A percentile compares a stretch with the other conserved stretches of the same genome.
phyloP scores from a whole-genome alignment of 1,140 invertebrate species.

The Psix sp. region DNA sequence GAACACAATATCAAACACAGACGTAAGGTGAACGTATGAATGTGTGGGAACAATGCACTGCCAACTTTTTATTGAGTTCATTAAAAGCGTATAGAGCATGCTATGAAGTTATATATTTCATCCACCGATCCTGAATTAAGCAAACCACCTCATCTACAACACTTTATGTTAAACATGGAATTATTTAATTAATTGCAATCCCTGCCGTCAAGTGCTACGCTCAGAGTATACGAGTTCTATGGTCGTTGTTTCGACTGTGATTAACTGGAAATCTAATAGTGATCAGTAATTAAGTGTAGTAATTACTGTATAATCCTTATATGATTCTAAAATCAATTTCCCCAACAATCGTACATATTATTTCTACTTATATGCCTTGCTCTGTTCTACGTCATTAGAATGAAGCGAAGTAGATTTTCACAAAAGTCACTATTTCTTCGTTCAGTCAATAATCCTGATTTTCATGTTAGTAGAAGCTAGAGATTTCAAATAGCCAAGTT shows the following conservation, averaged over 20 bases:
- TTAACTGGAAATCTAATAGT: conserved; percentile 1
- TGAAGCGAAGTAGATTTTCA: too few species aligned
- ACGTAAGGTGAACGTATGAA: conserved; percentile 1
- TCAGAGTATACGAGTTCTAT: not conserved
- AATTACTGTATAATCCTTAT: conserved; percentile 1
- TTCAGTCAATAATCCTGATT: too few species aligned
- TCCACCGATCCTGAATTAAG: not conserved
- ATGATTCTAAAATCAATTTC: not conserved
- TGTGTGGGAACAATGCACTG: conserved; percentile 14
- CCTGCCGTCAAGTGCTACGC: not conserved
- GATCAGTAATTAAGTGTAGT: not conserved
- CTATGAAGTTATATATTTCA: conserved; percentile 14
- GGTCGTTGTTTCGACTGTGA: not conserved
- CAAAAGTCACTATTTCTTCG: too few species aligned
- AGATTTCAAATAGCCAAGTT: too few species aligned
- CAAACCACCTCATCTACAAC: not conserved
- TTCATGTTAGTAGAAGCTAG: too few species aligned
- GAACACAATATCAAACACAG: conserved; percentile 29
- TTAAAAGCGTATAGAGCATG: conserved; percentile 22
- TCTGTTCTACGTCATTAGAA: too few species aligned
- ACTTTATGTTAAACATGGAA: conserved; percentile 1
- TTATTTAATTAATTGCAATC: conserved; percentile 11
- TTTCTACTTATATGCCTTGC: too few species aligned
- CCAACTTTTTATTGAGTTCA: conserved; percentile 33
- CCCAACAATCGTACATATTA: too few species aligned